Percentiles rank a stretch among this genome's conserved stretches.
These are phyloP conservation scores for Liopterus haemorrhoidalis DNA, from an alignment of 2,888 invertebrate species.

Conservation along the genomic window DNA sequence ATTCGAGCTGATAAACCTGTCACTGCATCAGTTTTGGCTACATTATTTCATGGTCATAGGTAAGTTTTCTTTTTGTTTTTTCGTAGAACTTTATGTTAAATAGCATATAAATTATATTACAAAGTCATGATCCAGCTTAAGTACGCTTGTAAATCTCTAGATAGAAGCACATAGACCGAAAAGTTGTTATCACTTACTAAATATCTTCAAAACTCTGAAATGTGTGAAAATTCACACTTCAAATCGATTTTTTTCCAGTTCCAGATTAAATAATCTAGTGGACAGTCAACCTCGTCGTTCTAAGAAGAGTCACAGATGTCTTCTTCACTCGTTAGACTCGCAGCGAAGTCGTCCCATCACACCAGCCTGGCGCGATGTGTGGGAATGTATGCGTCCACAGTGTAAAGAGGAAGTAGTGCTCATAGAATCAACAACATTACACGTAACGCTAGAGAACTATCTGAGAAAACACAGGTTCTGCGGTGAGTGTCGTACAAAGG, in stretches of 20 bases:
- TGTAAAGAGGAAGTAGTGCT: constrained; percentile 81
- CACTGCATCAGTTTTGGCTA: constrained; percentile 75
- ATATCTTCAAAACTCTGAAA: too few relatives aligned
- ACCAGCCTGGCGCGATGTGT: constrained; percentile 74
- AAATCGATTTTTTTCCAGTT: constrained; percentile 52
- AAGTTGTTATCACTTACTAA: too few relatives aligned
- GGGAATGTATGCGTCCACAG: constrained; percentile 76
- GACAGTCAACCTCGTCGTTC: constrained; percentile 75
- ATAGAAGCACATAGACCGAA: too few relatives aligned
- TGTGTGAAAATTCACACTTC: too few relatives aligned
- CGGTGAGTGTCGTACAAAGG: constrained; percentile 88
- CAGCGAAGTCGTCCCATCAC: constrained; percentile 68
- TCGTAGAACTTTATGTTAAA: too few relatives aligned
- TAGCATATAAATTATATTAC: too few relatives aligned
- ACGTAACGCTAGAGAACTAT: constrained; percentile 83
- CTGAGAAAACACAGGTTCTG: constrained; percentile 91
- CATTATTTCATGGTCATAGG: constrained; percentile 84
- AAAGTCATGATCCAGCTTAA: too few relatives aligned
- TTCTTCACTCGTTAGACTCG: constrained; percentile 83
- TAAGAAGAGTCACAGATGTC: constrained; percentile 84
- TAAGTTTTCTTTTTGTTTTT: constrained; percentile 48
- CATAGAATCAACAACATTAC: constrained; percentile 76
- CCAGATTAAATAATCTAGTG: constrained; percentile 69
- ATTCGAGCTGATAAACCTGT: constrained; percentile 73
- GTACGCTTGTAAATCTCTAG: too few relatives aligned